Evolutionary conservation across 2,888 invertebrate species (phyloP).

Genomic region (Ischnura elegans): DNA sequence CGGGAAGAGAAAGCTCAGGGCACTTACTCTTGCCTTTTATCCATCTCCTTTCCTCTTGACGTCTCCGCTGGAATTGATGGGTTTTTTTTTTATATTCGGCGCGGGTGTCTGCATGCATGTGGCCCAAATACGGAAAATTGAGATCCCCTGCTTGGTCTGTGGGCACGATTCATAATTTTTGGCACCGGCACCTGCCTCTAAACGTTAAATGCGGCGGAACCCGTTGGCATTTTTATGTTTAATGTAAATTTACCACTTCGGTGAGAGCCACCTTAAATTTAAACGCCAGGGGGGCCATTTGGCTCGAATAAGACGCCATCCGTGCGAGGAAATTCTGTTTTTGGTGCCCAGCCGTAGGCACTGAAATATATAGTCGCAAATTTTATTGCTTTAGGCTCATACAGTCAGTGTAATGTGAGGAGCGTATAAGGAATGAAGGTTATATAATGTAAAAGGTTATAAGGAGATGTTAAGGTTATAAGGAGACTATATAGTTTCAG

Average conservation of each 20-base stretch:
- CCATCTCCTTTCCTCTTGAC: not conserved
- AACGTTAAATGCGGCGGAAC: not conserved
- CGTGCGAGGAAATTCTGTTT: too few relatives aligned
- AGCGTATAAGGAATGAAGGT: too few relatives aligned
- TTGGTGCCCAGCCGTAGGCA: too few relatives aligned
- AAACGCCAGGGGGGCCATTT: too few relatives aligned
- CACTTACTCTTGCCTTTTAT: not conserved
- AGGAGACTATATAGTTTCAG: too few relatives aligned
- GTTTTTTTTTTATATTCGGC: not conserved
- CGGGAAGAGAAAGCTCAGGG: not conserved
- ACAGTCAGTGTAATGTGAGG: too few relatives aligned
- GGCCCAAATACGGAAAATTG: not conserved
- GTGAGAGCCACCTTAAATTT: too few relatives aligned
- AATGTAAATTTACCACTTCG: not conserved
- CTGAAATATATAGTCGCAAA: too few relatives aligned
- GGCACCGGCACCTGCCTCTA: not conserved
- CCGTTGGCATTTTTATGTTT: not conserved
- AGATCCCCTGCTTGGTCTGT: not conserved
- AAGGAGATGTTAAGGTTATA: too few relatives aligned
- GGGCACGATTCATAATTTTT: conserved; percentile 3
- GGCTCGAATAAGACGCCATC: too few relatives aligned
- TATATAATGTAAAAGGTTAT: too few relatives aligned
- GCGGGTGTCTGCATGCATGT: not conserved
- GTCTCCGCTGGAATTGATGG: not conserved
- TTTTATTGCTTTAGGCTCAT: too few relatives aligned